These are phyloP conservation scores for Lepeophtheirus nordmannii DNA, from an alignment of 2,888 invertebrate species.

Conservation along the genomic window DNA sequence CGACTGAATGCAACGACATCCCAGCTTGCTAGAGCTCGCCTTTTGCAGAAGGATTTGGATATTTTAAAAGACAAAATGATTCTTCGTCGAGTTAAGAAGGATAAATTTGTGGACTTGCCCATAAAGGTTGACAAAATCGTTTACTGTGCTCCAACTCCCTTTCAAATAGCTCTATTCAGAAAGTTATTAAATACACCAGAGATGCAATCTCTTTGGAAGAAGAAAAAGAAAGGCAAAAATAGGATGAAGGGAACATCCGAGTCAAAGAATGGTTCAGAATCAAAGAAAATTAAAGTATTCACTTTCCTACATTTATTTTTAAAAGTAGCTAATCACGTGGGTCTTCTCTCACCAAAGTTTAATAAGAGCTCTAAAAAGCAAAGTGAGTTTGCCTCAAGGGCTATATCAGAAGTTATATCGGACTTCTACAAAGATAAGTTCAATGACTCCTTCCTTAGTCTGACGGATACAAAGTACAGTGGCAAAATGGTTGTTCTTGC, in stretches of 20 bases:
- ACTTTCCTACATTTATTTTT: slow-evolving; percentile 7
- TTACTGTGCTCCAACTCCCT: neutral
- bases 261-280: neutral
- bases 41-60: slow-evolving; percentile 6
- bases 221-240: neutral
- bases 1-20: slow-evolving; percentile 11
- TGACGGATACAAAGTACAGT: slow-evolving; percentile 12
- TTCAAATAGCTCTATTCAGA: slow-evolving; percentile 10
- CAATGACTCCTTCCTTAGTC: neutral
- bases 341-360: neutral
- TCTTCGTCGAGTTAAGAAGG: slow-evolving; percentile 16
- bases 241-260: neutral
- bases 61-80: slow-evolving; percentile 7
- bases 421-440: neutral
- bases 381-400: neutral
- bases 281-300: slow-evolving; percentile 4
- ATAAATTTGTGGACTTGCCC: neutral
- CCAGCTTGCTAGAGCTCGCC: slow-evolving; percentile 20
- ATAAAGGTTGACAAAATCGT: slow-evolving; percentile 2
- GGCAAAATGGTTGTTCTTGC: slow-evolving; percentile 24
- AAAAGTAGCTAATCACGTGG: slow-evolving; percentile 10
- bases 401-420: neutral
- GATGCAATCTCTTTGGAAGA: slow-evolving; percentile 2
- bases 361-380: neutral
- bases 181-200: neutral